These are phyloP conservation scores for Perodicticus potto DNA, from an alignment of 2,797 vertebrate species.

Conservation along the genomic window DNA sequence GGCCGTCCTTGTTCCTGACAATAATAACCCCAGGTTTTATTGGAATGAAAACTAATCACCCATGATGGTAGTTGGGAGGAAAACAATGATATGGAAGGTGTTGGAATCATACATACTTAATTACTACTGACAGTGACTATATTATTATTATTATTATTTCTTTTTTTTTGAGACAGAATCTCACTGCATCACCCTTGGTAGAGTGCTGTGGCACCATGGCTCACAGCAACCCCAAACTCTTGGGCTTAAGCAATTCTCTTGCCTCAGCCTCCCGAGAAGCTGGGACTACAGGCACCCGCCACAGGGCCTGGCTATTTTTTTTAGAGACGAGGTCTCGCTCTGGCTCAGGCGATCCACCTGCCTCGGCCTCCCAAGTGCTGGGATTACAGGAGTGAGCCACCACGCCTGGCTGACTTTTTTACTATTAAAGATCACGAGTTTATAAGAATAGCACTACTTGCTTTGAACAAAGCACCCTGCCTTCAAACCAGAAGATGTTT, in stretches of 20 bases:
- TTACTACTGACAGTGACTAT: neutral
- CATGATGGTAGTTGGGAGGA: neutral
- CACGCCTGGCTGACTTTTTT: neutral
- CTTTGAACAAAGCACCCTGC: neutral
- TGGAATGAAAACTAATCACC: constrained; percentile 48
- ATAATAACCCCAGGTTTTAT: constrained; percentile 10
- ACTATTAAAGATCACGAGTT: neutral
- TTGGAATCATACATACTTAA: constrained; percentile 1
- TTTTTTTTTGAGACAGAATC: no score
- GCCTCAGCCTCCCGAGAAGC: no score
- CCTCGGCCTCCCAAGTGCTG: no score
- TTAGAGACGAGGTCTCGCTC: no score
- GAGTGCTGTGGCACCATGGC: no score
- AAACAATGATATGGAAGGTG: constrained; percentile 13
- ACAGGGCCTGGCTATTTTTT: no score
- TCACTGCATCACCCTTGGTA: no score
- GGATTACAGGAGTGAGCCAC: no score
- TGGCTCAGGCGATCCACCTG: no score
- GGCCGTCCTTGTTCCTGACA: neutral
- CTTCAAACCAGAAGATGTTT: neutral
- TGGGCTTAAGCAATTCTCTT: no score
- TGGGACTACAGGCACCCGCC: no score
- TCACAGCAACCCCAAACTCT: no score
- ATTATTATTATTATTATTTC: neutral
- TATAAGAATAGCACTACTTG: constrained; percentile 14